Conservation (phyloP, 2,888 invertebrate species). For the Phyllotreta striolata region DNA sequence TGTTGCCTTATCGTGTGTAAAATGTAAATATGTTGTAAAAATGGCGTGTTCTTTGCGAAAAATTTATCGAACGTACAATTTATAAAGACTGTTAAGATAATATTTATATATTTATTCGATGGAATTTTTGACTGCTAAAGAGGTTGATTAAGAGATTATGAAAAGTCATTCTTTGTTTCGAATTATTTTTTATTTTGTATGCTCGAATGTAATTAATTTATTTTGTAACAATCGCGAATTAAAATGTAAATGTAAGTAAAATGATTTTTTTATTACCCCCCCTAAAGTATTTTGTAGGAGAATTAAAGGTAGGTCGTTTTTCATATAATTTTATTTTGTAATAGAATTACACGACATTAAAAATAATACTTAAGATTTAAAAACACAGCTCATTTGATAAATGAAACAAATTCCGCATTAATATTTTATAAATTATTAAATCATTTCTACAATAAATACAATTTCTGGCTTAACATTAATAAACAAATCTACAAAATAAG, state of each 20-base stretch:
- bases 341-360: slow-evolving; percentile 30
- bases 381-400: slow-evolving; percentile 42
- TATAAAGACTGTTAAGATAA: slow-evolving; percentile 28
- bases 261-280: too few species aligned
- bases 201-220: too few species aligned
- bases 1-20: slow-evolving; percentile 43
- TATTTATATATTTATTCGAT: background rate
- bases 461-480: slow-evolving; percentile 28
- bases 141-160: background rate
- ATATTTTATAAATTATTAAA: slow-evolving; percentile 25
- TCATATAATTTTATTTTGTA: slow-evolving; percentile 22
- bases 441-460: slow-evolving; percentile 32
- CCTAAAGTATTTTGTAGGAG: too few species aligned
- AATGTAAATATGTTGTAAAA: slow-evolving; percentile 7
- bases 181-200: slow-evolving; percentile 2
- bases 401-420: slow-evolving; percentile 23
- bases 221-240: too few species aligned
- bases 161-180: slow-evolving; percentile 18
- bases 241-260: too few species aligned
- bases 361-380: slow-evolving; percentile 40
- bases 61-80: slow-evolving; percentile 18
- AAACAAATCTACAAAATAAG: slow-evolving; percentile 29
- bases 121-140: background rate
- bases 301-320: background rate
- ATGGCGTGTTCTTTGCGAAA: slow-evolving; percentile 1